Conservation (phyloP, 2,113 vertebrate species). For the Raja brachyura region DNA sequence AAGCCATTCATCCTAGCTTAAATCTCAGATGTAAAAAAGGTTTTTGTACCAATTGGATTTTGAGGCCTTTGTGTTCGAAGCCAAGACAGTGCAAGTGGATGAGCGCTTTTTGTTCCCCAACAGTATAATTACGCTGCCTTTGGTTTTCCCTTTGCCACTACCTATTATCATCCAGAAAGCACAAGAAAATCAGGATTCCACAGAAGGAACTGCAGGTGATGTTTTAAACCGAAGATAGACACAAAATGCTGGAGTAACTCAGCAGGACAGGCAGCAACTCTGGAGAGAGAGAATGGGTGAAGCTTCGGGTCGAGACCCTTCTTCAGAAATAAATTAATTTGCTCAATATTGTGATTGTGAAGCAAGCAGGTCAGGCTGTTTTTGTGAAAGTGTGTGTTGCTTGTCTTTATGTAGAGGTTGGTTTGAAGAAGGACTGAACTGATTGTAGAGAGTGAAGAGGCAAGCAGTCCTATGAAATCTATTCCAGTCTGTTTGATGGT, state of each 20-base stretch:
- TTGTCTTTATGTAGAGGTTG: not conserved
- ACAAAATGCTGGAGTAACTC: too few species aligned
- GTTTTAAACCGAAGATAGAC: too few species aligned
- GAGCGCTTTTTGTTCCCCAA: not conserved
- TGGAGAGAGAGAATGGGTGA: too few species aligned
- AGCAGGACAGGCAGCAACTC: too few species aligned
- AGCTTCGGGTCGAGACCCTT: too few species aligned
- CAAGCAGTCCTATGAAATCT: not conserved
- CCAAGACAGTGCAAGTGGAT: not conserved
- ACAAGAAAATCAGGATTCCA: not conserved
- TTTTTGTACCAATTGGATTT: not conserved
- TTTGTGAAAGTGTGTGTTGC: not conserved
- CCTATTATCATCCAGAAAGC: not conserved
- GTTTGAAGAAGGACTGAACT: not conserved
- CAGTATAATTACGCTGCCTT: not conserved
- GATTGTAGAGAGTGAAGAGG: not conserved
- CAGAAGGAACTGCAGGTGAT: too few species aligned
- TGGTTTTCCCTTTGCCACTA: not conserved
- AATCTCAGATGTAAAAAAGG: not conserved
- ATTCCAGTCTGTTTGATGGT: not conserved
- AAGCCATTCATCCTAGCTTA: not conserved
- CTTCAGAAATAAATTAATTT: not conserved
- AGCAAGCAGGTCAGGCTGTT: too few species aligned
- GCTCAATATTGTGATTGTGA: not conserved
- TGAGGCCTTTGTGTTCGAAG: not conserved